Conservation (phyloP, 64 coral and sea anemone species). For the Dendronephthya gigantea region DNA sequence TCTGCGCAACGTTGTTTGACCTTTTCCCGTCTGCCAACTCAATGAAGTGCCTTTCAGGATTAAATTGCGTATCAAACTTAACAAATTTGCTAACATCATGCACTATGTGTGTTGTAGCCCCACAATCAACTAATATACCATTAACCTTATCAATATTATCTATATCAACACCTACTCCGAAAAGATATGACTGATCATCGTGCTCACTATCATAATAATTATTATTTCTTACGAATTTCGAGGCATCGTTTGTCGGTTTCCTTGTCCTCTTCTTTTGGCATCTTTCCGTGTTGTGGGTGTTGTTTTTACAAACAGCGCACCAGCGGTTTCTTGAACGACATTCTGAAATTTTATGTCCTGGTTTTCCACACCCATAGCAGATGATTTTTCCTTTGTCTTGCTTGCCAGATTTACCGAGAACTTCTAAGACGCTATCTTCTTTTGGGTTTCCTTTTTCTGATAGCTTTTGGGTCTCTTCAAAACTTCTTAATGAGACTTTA, state of each 20-base stretch:
- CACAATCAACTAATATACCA: not conserved
- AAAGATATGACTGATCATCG: not conserved
- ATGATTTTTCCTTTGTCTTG: not conserved
- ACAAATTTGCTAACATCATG: not conserved
- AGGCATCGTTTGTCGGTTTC: too few relatives aligned
- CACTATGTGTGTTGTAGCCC: too few relatives aligned
- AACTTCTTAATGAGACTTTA: not conserved
- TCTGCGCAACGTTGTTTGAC: not conserved
- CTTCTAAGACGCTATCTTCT: not conserved
- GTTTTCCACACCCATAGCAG: conserved; percentile 3
- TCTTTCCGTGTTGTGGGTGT: not conserved
- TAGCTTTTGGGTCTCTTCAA: not conserved
- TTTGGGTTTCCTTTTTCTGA: not conserved
- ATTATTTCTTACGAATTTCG: not conserved
- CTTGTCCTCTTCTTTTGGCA: conserved; percentile 11
- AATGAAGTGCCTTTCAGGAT: not conserved
- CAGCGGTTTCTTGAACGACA: not conserved
- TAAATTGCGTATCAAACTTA: not conserved
- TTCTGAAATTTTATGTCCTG: not conserved
- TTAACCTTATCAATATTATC: not conserved
- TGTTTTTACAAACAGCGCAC: not conserved
- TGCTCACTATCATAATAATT: not conserved
- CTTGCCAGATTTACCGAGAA: not conserved
- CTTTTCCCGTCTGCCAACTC: not conserved
- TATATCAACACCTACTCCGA: not conserved